Base-by-base conservation (phyloP, 2,888 invertebrate species). In the Zygothrica quintamaculata region DNA sequence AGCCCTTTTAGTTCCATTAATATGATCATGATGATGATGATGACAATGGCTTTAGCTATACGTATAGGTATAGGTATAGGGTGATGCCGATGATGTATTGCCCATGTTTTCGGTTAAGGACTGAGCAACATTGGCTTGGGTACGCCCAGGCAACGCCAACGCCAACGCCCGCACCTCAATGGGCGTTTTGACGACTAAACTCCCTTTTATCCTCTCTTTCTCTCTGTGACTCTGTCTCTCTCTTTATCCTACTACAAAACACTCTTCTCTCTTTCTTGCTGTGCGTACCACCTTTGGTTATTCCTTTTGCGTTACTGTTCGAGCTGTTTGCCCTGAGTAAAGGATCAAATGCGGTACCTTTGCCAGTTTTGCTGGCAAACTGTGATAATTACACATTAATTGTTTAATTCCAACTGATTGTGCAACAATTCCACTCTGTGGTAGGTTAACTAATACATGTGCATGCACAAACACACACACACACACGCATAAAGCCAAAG, bases 361-460 rank as follows among this genome's bases (percentile, higher is more conserved):
- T 65, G 57, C 62, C 53, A 44, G 39, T 34, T 64, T 56, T 42
- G 56, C 71, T 58, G 76, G 72, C 74, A 86, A 86, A 87, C 85
- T 81, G 88, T 80, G 88, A 88, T 88, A 88, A 89, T 89, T 88
- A 86, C 77, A 88, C 77, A 79, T 88, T 89, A 88, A 88, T 88
- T 89, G 88, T 88, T 88, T 80, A 78, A 81, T 84, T 76, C 77
- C 65, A 70, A 66, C 51, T 66, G 78, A 74, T 67, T 74, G 73
- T 71, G 18, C 55, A 39, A 55, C 40, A n/a, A n/a, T n/a, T 39
- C 37, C 33, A 47, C 57, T 40, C 76, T 70, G 75, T 68, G 71
- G 74, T 76, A 76, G 76, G 67, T 68, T 64, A 25, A 22, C 13
- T n/a, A n/a, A n/a, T n/a, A n/a, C n/a, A n/a, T n/a, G n/a, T n/a